Base-by-base conservation (phyloP, 92 coral and sea anemone species). In the Palythoa grandiflora region DNA sequence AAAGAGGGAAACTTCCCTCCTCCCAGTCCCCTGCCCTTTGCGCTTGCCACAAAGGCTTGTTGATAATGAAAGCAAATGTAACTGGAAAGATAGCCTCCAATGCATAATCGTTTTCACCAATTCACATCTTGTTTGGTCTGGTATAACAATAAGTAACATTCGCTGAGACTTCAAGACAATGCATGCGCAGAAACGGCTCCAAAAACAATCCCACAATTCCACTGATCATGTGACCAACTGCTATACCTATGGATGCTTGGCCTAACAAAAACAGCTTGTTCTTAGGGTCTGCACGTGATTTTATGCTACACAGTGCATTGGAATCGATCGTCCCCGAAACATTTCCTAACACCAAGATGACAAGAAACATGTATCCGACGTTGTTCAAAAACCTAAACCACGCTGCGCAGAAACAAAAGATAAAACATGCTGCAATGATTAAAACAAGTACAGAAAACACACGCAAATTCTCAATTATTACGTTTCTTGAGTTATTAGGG, bases 141-240 rank as follows among this genome's bases (percentile, higher is more conserved):
- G 85, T 80, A 51, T 80, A 80, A 36, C 85, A 80, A 70, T 61
- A 80, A 4, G 55, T 9, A 2, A 59, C 2, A 11, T 61, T 80
- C 55, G 13, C 20, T 63, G 59, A 44, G n/a, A 80, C 60, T 40
- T 80, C n/a, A 63, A 80, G 16, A 44, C 85, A 80, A 6, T 80
- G 85, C 36, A 14, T 17, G 9, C 59, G 85, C 59, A 80, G 38
- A 6, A 39, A 20, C 14, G 85, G 85, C n/a, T 80, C 85, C 85
- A 80, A 9, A 15, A 80, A 80, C 75, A 80, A 20, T 6, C 85
- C 85, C n/a, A 80, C 74, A 40, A 80, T 50, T 38, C 85, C 85
- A 63, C 85, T 80, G 20, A 65, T 80, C 85, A 80, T 80, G 74
- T 80, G 85, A 19, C 85, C 85, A 19, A 63, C 51, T 6, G 85